A percentile compares a stretch with the other conserved stretches of the same genome.
phyloP scores from a whole-genome alignment of 2,888 invertebrate species.

The Lydus trimaculatus region DNA sequence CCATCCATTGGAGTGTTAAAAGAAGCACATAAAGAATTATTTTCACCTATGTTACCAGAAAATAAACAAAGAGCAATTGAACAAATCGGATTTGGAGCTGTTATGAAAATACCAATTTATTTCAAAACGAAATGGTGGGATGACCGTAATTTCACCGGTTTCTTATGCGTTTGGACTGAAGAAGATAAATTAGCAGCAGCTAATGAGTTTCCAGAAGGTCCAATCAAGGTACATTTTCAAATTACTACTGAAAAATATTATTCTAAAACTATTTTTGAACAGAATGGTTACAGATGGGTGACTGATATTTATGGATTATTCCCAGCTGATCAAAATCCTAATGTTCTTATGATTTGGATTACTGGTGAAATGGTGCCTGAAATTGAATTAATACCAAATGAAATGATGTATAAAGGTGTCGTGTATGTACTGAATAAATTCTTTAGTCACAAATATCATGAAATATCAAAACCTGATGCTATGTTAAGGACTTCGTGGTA shows the following conservation, averaged over 20 bases:
- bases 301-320: conserved; percentile 24
- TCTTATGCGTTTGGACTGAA: conserved; percentile 39
- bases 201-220: conserved; percentile 43
- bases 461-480: conserved; percentile 60
- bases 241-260: background rate
- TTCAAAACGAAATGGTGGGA: conserved; percentile 42
- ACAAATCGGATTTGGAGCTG: conserved; percentile 41
- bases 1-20: conserved; percentile 47
- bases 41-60: conserved; percentile 37
- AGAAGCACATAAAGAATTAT: conserved; percentile 35
- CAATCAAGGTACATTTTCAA: conserved; percentile 33
- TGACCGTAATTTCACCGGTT: conserved; percentile 20
- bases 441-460: conserved; percentile 57
- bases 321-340: conserved; percentile 59
- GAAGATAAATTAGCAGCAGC: conserved; percentile 41
- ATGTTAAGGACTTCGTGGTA: conserved; percentile 44
- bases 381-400: conserved; percentile 67
- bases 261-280: conserved; percentile 5
- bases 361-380: conserved; percentile 67
- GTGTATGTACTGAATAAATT: conserved; percentile 63
- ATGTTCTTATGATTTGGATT: conserved; percentile 72
- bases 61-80: conserved; percentile 40
- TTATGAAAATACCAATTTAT: conserved; percentile 39
- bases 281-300: conserved; percentile 37
- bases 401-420: conserved; percentile 62